Evolutionary conservation across 2,113 vertebrate genomes (phyloP).

Genomic region (Steatornis caripensis): DNA sequence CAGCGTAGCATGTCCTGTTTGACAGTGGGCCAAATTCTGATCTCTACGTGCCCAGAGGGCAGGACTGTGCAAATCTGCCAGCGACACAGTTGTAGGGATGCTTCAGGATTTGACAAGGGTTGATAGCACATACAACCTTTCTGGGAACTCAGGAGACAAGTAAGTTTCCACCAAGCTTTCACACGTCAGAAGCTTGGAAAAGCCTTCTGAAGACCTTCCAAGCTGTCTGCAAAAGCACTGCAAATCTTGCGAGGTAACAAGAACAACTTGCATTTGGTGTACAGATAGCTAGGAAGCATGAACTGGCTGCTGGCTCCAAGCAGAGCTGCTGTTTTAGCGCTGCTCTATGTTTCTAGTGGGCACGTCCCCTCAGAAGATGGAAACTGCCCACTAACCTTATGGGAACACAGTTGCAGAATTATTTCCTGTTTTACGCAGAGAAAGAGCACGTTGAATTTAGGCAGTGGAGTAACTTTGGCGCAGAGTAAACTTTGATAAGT

Average conservation of each 20-base stretch:
- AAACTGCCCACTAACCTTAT: not conserved
- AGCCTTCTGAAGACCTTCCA: not conserved
- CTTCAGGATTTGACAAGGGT: not conserved
- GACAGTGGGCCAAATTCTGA: not conserved
- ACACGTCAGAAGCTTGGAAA: not conserved
- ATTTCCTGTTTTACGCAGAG: not conserved
- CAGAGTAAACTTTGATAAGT: not conserved
- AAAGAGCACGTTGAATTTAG: not conserved
- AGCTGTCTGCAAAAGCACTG: not conserved
- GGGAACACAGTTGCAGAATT: not conserved
- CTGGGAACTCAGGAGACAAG: not conserved
- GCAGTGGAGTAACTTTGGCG: too few relatives aligned
- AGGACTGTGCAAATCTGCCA: not conserved
- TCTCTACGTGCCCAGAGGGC: not conserved
- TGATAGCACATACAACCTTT: fast-evolving
- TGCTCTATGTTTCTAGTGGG: not conserved
- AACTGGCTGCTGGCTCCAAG: not conserved
- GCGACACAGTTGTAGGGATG: not conserved
- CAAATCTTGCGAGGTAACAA: not conserved
- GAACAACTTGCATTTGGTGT: not conserved
- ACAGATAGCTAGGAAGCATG: not conserved
- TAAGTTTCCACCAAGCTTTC: not conserved
- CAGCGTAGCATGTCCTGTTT: fast-evolving
- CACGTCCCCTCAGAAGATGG: not conserved
- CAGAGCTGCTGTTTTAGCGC: fast-evolving